Base-by-base conservation (phyloP, 2,797 vertebrate genomes). In the Streptopelia turtur region DNA sequence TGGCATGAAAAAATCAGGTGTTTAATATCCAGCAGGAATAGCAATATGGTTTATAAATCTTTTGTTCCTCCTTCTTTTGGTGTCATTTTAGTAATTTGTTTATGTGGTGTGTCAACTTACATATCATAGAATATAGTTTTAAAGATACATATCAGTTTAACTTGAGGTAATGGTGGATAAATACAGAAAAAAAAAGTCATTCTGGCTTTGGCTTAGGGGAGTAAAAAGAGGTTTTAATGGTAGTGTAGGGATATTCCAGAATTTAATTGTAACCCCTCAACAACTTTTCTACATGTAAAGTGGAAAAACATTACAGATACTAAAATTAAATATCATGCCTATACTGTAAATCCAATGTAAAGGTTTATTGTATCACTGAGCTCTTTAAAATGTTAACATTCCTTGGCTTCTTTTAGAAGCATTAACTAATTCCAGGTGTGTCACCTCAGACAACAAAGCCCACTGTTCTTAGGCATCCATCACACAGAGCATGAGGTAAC, bases 381-480 rank as follows among this genome's bases (percentile, higher is more conserved):
- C 33, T 83, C 61, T 81, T 89, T 43, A 68, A 92, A 91, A 91
- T 25, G 15, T 82, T 77, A 56, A 60, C 45, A 33, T 96, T 89
- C 45, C 45, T 86, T 92, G 79, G 76, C 89, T 83, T 89, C 76
- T 24, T 78, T 70, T 78, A 60, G 75, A 83, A 83, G 41, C 31
- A 41, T 55, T 91, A 93, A 93, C 37, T 87, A 77, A 80, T 85
- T 94, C 87, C 92, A 94, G 78, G 83, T 94, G 92, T 94, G 87
- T 86, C 71, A 55, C 70, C 59, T 92, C 68, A 78, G 79, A 94
- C 75, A 93, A 52, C 41, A 96, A 89, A 94, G 56, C 56, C 52
- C 43, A 22, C 43, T 82, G 33, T 64, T 93, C 52, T 55, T 72
- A 63, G 75, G 71, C 39, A 75, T 83, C 41, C 83, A 5, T 91